Evolutionary conservation across 2,113 vertebrate species (phyloP).

Genomic region (Melanostigma gelatinosum): DNA sequence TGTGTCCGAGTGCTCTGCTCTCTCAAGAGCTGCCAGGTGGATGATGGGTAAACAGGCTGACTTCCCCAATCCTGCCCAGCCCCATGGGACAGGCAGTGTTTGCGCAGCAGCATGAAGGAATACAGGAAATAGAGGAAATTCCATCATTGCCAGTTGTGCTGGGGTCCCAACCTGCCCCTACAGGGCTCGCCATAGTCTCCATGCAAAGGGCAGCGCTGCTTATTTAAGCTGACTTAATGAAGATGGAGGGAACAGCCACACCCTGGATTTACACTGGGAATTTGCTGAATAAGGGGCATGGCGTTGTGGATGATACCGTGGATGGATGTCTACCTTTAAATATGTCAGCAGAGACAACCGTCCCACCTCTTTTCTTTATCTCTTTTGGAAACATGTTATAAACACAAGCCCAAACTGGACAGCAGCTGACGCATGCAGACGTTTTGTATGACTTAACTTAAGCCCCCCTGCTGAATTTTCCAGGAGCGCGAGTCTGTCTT

Average conservation of each 20-base stretch:
- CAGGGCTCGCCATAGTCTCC: constrained; percentile 3
- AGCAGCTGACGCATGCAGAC: constrained; percentile 4
- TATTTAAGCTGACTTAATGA: constrained; percentile 65
- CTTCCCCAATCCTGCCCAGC: constrained; percentile 56
- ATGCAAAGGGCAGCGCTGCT: constrained; percentile 37
- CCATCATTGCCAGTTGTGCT: constrained; percentile 65
- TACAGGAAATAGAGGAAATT: constrained; percentile 80
- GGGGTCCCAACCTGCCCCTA: constrained; percentile 6
- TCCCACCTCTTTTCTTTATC: constrained; percentile 39
- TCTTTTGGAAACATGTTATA: constrained; percentile 35
- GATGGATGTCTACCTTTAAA: constrained; percentile 51
- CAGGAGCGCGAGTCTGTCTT: constrained; percentile 31
- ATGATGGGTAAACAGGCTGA: constrained; percentile 78
- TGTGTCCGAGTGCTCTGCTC: constrained; percentile 59
- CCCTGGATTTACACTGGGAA: constrained; percentile 32
- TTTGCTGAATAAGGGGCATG: constrained; percentile 64
- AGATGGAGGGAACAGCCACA: constrained; percentile 41
- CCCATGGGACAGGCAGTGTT: constrained; percentile 66
- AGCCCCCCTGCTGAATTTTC: constrained; percentile 40
- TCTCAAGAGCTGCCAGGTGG: constrained; percentile 74
- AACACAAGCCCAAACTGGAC: constrained; percentile 39
- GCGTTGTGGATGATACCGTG: constrained; percentile 9
- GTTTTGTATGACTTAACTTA: constrained; percentile 45
- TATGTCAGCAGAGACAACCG: constrained; percentile 42
- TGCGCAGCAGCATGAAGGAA: constrained; percentile 69